A percentile compares a stretch with the other conserved stretches of the same genome.
These are phyloP conservation scores for Phylloscopus whistleri DNA, from an alignment of 2,113 vertebrate species.

Conservation along the genomic window DNA sequence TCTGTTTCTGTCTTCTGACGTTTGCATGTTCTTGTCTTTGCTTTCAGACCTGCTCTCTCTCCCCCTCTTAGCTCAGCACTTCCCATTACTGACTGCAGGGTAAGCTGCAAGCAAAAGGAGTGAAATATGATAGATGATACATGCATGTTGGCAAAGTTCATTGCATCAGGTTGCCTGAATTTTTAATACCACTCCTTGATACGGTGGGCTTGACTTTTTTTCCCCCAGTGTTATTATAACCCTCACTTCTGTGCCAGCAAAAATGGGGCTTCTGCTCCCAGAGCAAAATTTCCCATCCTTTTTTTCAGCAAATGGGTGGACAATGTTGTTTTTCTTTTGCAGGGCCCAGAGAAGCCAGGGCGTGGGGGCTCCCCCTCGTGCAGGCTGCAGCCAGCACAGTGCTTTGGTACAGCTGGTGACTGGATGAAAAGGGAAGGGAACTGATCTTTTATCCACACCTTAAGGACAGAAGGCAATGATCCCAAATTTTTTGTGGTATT, in stretches of 20 bases:
- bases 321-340: neutral
- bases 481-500: neutral
- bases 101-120: neutral
- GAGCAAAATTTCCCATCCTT: neutral
- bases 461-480: neutral
- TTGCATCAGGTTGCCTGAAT: slow-evolving; percentile 36
- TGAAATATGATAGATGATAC: neutral
- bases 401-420: neutral
- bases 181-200: neutral
- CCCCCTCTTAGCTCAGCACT: neutral
- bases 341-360: neutral
- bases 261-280: neutral
- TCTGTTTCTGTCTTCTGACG: neutral
- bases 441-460: neutral
- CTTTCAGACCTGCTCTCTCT: neutral
- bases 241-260: neutral
- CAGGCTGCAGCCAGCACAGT: neutral
- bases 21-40: neutral
- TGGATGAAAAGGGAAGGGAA: neutral
- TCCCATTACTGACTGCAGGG: neutral
- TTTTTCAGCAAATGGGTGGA: neutral
- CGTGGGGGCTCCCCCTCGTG: accelerated
- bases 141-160: neutral
- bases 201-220: neutral
- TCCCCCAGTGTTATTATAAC: neutral